phyloP scores from a whole-genome alignment of 2,113 vertebrate species.

The Monopterus albus region DNA sequence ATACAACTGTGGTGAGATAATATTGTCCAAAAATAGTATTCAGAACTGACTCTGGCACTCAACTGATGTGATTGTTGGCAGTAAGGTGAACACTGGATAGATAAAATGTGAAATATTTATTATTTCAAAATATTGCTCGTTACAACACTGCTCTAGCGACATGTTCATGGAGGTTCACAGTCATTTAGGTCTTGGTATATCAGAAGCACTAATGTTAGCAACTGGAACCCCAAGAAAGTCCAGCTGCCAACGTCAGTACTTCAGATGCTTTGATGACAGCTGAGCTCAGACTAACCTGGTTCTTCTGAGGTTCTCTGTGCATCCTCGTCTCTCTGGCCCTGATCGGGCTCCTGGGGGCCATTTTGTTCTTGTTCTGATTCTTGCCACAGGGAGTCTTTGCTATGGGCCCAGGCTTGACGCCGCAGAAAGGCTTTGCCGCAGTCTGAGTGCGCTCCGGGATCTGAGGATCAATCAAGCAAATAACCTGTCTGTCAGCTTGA shows the following conservation, averaged over 20 bases:
- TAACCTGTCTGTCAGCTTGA: not conserved
- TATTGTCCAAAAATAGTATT: not conserved
- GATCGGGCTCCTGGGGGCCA: conserved; percentile 70
- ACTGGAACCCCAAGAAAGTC: too few relatives aligned
- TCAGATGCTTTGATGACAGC: not conserved
- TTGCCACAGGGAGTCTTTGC: conserved; percentile 89
- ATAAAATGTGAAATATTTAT: too few relatives aligned
- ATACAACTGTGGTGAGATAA: not conserved
- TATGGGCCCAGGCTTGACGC: conserved; percentile 90
- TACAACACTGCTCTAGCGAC: too few relatives aligned
- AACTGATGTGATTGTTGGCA: not conserved
- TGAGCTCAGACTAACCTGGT: conserved; percentile 75
- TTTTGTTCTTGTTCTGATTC: conserved; percentile 16
- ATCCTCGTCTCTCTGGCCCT: conserved; percentile 44
- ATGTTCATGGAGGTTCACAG: too few relatives aligned
- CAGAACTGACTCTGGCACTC: not conserved
- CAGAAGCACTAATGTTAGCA: too few relatives aligned
- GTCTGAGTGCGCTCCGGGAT: conserved; percentile 11
- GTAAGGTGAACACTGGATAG: not conserved
- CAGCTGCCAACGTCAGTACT: too few relatives aligned
- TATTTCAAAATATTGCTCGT: too few relatives aligned
- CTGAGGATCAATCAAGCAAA: conserved; percentile 41
- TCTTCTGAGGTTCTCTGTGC: conserved; percentile 63
- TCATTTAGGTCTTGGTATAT: too few relatives aligned
- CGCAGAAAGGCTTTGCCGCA: conserved; percentile 45